phyloP scores from a whole-genome alignment of 2,113 vertebrate genomes.

The Tupaia tana region DNA sequence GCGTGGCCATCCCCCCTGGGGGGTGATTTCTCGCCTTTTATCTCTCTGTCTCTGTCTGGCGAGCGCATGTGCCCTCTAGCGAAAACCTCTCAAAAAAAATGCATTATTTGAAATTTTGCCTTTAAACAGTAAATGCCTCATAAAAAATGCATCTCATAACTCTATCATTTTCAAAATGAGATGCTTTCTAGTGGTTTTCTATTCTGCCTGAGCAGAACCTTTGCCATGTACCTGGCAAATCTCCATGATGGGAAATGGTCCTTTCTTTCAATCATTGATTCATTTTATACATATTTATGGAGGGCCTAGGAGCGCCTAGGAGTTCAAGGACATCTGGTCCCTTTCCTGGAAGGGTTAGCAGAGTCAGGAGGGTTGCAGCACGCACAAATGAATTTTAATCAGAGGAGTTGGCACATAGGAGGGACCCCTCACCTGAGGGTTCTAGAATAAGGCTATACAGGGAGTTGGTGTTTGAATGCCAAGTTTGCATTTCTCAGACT shows the following conservation, averaged over 20 bases:
- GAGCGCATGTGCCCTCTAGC: no score
- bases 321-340: conserved; percentile 39
- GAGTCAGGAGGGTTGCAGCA: not conserved
- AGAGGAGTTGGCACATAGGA: not conserved
- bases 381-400: conserved; percentile 28
- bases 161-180: conserved; percentile 40
- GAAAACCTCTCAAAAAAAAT: not conserved
- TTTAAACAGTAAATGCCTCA: conserved; percentile 58
- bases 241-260: not conserved
- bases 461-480: not conserved
- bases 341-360: not conserved
- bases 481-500: not conserved
- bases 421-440: not conserved
- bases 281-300: not conserved
- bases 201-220: conserved; percentile 39
- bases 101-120: not conserved
- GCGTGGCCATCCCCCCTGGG: no score
- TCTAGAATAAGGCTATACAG: not conserved
- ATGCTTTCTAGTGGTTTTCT: conserved; percentile 51
- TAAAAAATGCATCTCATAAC: conserved; percentile 34
- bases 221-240: conserved; percentile 15
- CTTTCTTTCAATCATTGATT: conserved; percentile 37
- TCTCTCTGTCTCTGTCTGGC: no score
- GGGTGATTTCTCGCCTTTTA: no score
- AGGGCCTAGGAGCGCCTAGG: not conserved